These are phyloP conservation scores for Microdon myrmicae DNA, from an alignment of 2,888 invertebrate species.

Conservation along the genomic window DNA sequence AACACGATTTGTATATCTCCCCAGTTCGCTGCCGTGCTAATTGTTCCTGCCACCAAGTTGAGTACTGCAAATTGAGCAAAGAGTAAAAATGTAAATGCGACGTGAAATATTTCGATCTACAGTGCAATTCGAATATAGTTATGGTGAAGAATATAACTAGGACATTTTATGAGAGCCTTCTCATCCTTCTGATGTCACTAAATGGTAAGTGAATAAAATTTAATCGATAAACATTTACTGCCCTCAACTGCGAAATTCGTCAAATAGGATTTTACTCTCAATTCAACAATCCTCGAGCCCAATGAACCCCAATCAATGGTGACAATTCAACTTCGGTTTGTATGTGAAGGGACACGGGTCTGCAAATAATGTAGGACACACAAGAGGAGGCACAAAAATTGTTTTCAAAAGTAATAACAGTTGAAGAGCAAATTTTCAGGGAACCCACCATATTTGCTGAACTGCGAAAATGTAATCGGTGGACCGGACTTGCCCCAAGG, in stretches of 20 bases:
- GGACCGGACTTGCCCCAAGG: slow-evolving; percentile 20
- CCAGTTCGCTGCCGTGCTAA: no score
- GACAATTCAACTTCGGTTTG: slow-evolving; percentile 30
- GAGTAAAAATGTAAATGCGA: slow-evolving; percentile 48
- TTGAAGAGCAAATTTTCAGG: slow-evolving; percentile 16
- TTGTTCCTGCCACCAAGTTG: no score
- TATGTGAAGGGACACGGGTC: neutral
- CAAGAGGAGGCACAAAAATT: neutral
- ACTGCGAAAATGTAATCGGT: no score
- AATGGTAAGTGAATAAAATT: slow-evolving; percentile 51
- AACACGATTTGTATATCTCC: no score
- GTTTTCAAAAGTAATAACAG: slow-evolving; percentile 20
- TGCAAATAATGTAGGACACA: slow-evolving; percentile 11
- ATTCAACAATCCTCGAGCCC: neutral
- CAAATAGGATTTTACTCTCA: no score
- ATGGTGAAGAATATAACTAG: slow-evolving; percentile 50
- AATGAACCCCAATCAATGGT: slow-evolving; percentile 32
- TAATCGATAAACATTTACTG: slow-evolving; percentile 21
- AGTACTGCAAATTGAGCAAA: slow-evolving; percentile 18
- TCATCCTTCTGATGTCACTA: slow-evolving; percentile 52
- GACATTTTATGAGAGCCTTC: slow-evolving; percentile 49
- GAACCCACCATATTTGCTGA: slow-evolving; percentile 14
- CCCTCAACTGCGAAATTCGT: slow-evolving; percentile 12
- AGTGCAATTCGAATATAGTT: slow-evolving; percentile 51
- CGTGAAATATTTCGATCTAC: slow-evolving; percentile 45